Conservation (phyloP, 2,113 vertebrate species). For the Tragelaphus imberbis region DNA sequence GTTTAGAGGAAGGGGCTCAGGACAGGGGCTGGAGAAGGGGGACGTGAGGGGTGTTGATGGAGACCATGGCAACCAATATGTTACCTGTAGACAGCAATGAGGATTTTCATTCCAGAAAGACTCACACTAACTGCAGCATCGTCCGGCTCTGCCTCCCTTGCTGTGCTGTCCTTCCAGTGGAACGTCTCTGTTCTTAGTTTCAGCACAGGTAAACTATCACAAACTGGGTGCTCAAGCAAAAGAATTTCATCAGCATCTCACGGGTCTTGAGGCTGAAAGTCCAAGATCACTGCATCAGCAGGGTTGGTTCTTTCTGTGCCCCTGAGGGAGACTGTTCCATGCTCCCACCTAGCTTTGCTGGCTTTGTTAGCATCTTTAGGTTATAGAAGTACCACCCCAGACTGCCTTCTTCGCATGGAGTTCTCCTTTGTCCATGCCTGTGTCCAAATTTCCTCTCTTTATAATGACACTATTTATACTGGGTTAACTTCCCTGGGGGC, state of each 20-base stretch:
- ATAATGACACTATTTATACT: not conserved
- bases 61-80: not conserved
- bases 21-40: not conserved
- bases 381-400: not conserved
- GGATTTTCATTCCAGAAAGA: no score
- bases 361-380: not conserved
- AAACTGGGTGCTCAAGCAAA: no score
- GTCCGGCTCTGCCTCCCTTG: accelerated
- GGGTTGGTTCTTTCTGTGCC: accelerated
- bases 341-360: accelerated
- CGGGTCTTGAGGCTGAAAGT: not conserved
- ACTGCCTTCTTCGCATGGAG: no score
- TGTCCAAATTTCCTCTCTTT: not conserved
- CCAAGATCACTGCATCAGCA: accelerated
- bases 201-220: not conserved
- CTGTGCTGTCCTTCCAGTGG: accelerated
- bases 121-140: accelerated
- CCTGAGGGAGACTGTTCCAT: accelerated
- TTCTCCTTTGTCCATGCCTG: not conserved
- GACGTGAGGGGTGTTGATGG: accelerated
- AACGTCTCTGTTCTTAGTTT: not conserved
- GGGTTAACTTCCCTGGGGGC: not conserved
- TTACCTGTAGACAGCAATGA: accelerated
- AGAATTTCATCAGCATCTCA: not conserved
- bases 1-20: not conserved